Evolutionary conservation across 2,113 vertebrate genomes (phyloP).

Genomic region (Gavialis gangeticus): DNA sequence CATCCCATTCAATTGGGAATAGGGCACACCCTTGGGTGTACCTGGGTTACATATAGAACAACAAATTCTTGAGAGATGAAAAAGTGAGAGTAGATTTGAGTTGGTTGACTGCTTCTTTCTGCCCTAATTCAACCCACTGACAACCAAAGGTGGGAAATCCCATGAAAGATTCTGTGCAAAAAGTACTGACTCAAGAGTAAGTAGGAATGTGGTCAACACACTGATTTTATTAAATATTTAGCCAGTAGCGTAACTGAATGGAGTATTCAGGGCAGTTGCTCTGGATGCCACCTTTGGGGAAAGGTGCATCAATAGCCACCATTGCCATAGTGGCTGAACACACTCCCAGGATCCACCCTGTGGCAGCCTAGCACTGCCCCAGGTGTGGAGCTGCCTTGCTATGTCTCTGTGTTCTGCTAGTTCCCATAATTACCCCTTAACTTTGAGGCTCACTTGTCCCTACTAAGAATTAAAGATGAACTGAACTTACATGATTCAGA

Average conservation of each 20-base stretch:
- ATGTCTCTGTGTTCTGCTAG: neutral
- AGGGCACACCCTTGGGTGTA: too few relatives aligned
- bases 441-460: neutral
- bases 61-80: neutral
- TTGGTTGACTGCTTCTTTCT: neutral
- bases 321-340: too few relatives aligned
- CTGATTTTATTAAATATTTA: neutral
- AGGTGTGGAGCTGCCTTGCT: neutral
- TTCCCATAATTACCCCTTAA: neutral
- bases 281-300: too few relatives aligned
- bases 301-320: too few relatives aligned
- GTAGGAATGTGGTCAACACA: accelerated
- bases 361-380: neutral
- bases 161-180: neutral
- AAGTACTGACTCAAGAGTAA: neutral
- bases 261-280: too few relatives aligned
- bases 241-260: neutral
- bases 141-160: accelerated
- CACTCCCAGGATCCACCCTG: too few relatives aligned
- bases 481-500: neutral
- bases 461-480: neutral
- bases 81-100: neutral
- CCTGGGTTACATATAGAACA: neutral
- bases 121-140: neutral
- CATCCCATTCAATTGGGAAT: too few relatives aligned